Evolutionary conservation across 2,888 invertebrate genomes (phyloP).

Genomic region (Lumbricus terrestris): DNA sequence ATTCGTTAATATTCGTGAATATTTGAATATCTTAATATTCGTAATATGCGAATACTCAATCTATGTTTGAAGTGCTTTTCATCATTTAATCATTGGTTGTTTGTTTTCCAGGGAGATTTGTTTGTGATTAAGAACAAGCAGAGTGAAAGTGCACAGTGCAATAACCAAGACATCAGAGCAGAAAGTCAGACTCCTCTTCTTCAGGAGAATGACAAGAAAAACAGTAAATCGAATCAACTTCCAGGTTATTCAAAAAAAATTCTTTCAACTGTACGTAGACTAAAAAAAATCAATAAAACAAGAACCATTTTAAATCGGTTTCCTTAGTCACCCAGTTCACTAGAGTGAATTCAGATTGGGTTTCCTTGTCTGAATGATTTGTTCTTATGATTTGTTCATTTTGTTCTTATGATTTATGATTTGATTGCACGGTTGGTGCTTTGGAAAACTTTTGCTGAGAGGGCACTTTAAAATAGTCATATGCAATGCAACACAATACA

Average conservation of each 20-base stretch:
- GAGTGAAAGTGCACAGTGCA: not conserved
- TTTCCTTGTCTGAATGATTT: no score
- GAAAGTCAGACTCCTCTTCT: not conserved
- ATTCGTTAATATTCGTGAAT: no score
- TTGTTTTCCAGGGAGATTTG: not conserved
- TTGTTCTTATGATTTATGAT: no score
- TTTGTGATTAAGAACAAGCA: not conserved
- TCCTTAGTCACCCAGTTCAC: not conserved
- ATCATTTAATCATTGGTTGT: not conserved
- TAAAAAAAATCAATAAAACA: not conserved
- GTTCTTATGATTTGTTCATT: no score
- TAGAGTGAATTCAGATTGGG: not conserved
- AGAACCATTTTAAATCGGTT: not conserved
- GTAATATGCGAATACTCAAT: no score
- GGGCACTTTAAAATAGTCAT: no score
- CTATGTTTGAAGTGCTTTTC: no score
- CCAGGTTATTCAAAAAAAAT: not conserved
- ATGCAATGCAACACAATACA: no score
- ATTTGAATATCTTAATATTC: no score
- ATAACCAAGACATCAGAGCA: not conserved
- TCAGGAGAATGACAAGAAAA: not conserved
- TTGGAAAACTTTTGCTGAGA: no score
- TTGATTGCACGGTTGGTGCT: no score
- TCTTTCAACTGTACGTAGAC: not conserved
- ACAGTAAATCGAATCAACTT: not conserved